A percentile compares a stretch with the other conserved stretches of the same genome.
Evolutionary conservation across 2,888 invertebrate genomes (phyloP).

Genomic region (Metellina segmentata): DNA sequence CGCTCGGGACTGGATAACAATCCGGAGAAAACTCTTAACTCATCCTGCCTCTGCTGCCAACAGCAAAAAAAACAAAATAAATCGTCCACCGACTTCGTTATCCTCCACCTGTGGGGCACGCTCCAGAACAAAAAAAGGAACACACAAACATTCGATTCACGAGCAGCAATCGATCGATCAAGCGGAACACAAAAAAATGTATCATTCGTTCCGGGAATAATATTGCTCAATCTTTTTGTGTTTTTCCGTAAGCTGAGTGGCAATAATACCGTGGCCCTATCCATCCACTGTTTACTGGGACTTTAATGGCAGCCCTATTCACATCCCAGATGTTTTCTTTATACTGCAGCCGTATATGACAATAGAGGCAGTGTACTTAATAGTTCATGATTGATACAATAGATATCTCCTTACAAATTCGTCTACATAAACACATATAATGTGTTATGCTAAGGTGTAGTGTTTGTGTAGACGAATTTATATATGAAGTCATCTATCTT

Average conservation of each 20-base stretch:
- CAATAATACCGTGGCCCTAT: not conserved
- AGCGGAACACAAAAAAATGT: conserved; percentile 19
- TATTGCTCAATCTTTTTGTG: conserved; percentile 14
- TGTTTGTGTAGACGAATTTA: too few relatives aligned
- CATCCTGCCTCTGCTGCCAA: not conserved
- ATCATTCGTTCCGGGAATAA: not conserved
- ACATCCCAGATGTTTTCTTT: not conserved
- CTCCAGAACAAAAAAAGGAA: not conserved
- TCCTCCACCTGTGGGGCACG: conserved; percentile 18
- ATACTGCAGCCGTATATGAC: not conserved
- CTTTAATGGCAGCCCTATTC: not conserved
- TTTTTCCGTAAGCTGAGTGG: conserved; percentile 15
- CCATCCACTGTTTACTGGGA: not conserved
- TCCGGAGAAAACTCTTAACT: not conserved
- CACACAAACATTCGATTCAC: not conserved
- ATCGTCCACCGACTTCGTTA: conserved; percentile 24
- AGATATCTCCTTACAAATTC: too few relatives aligned
- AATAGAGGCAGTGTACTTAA: not conserved
- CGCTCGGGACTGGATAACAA: conserved; percentile 14
- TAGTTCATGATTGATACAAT: not conserved
- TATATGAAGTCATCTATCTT: too few relatives aligned
- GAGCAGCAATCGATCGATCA: conserved; percentile 24
- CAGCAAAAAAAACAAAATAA: not conserved
- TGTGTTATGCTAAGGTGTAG: too few relatives aligned
- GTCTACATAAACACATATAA: too few relatives aligned